Base-by-base conservation (phyloP, 2,797 vertebrate genomes). In the Rhinichthys osculus region DNA sequence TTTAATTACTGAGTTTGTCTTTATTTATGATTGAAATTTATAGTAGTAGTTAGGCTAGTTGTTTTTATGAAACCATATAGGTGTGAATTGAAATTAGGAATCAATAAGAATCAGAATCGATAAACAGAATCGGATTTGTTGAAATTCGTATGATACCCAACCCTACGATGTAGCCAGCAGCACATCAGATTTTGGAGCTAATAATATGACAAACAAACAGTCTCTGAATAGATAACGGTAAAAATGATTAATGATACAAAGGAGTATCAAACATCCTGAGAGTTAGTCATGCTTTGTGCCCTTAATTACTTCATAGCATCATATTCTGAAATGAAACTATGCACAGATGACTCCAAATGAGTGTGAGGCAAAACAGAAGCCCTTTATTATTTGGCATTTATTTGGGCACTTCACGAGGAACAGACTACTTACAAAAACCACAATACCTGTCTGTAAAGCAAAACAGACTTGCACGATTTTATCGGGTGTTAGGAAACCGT, bases 371-470 rank as follows among this genome's bases (percentile, higher is more conserved):
- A 66, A 84, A 78, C 83, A 71, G 66, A 33, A 70, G 64, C 50
- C 35, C 16, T 50, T 71, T 42, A 38, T 42, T 27, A 30, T 44
- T 44, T 40, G 23, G 17, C 72, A 76, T 84, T 70, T 44, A 84
- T 78, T 44, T 23, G 21, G 52, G 17, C 66, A 33, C 38, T 84
- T 78, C n/a, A 84, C 70, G 38, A 78, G 50, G n/a, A 78, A 69
- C 64, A 78, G 47, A 4, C 62, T 40, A 23, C 73, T 70, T 78
- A 69, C 4, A 78, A 67, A 70, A 78, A 44, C 77, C 74, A 86
- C 78, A 87, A 67, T 50, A 76, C 57, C 82, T 78, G 81, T 67
- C 54, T 80, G 76, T 73, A 72, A 85, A 82, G 80, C 47, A 86
- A 87, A 90, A 85, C 66, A 83, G 44, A 50, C 35, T 81, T 54